A percentile compares a stretch with the other conserved stretches of the same genome.
Evolutionary conservation across 2,888 invertebrate genomes (phyloP).

Genomic region (Timandra comae): DNA sequence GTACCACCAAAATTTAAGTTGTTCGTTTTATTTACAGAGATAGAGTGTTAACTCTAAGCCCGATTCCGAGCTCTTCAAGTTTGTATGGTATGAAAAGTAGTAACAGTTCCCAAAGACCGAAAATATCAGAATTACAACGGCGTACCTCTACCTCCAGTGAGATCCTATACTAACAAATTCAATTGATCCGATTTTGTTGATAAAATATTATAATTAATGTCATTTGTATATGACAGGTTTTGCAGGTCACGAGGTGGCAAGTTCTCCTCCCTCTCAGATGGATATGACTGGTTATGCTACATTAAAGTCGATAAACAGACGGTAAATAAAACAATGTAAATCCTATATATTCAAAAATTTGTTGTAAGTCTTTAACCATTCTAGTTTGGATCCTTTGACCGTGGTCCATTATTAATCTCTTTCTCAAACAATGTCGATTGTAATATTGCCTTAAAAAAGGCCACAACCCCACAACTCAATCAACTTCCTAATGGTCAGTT

Average conservation of each 20-base stretch:
- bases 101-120: slow-evolving; percentile 53
- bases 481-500: no score
- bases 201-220: slow-evolving; percentile 3
- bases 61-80: slow-evolving; percentile 91
- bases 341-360: no score
- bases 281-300: slow-evolving; percentile 87
- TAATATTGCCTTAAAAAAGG: no score
- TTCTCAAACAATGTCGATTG: no score
- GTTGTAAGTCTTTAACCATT: no score
- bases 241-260: slow-evolving; percentile 72
- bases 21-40: slow-evolving; percentile 75
- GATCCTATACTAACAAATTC: slow-evolving; percentile 20
- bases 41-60: slow-evolving; percentile 87
- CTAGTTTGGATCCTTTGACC: no score
- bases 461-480: no score
- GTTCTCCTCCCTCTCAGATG: slow-evolving; percentile 80
- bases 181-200: neutral
- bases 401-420: neutral
- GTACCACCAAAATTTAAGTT: no score
- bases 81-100: slow-evolving; percentile 72
- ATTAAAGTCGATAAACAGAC: slow-evolving; percentile 80
- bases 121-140: slow-evolving; percentile 68
- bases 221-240: slow-evolving; percentile 57
- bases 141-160: slow-evolving; percentile 77
- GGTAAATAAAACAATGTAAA: no score